Percentiles rank a stretch among this genome's conserved stretches.
These are phyloP conservation scores for Catonia carolina DNA, from an alignment of 2,888 invertebrate species.

Conservation along the genomic window DNA sequence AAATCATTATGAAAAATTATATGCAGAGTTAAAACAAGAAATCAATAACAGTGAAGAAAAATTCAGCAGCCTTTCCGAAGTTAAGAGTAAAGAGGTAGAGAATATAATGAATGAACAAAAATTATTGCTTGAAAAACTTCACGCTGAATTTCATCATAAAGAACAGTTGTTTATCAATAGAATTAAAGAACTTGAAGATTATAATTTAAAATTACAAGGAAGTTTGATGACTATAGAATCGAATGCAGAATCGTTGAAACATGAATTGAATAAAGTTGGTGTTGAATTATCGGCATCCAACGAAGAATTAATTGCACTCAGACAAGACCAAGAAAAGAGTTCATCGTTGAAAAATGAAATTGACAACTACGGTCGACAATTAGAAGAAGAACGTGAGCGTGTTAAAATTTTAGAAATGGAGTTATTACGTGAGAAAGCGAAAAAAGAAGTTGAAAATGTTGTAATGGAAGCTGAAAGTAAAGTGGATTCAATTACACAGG, in stretches of 20 bases:
- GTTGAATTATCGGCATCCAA: neutral
- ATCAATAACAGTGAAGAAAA: conserved; percentile 22
- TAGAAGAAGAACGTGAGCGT: neutral
- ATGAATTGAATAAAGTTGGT: neutral
- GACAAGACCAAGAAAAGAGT: neutral
- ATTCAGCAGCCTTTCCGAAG: conserved; percentile 19
- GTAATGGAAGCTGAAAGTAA: conserved; percentile 37
- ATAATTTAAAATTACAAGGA: neutral
- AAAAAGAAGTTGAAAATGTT: conserved; percentile 40
- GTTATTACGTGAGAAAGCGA: conserved; percentile 23
- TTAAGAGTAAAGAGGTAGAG: conserved; percentile 18
- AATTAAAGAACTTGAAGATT: neutral
- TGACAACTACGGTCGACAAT: neutral
- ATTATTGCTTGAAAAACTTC: conserved; percentile 41
- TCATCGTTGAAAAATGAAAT: neutral
- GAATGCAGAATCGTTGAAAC: conserved; percentile 33
- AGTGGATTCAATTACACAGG: neutral
- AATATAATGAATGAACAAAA: conserved; percentile 17
- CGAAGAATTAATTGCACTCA: neutral
- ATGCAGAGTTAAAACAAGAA: conserved; percentile 24
- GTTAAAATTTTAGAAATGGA: neutral
- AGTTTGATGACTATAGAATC: conserved; percentile 35
- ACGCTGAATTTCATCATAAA: conserved; percentile 45
- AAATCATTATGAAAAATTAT: conserved; percentile 30
- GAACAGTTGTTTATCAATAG: conserved; percentile 38